Evolutionary conservation across 2,888 invertebrate species (phyloP).

Genomic region (Metopia argyrocephala): DNA sequence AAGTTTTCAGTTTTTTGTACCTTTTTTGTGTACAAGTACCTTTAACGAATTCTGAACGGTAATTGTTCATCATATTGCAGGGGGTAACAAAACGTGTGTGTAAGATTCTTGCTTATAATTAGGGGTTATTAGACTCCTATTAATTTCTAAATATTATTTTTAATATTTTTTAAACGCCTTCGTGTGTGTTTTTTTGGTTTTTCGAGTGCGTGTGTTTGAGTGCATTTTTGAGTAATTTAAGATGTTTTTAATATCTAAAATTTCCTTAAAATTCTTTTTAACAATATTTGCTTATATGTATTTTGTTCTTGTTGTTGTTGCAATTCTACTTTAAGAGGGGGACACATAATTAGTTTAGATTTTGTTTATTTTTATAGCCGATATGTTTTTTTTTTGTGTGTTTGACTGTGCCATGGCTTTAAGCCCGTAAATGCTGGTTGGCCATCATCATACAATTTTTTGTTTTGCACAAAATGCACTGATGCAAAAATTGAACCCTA

Average conservation of each 20-base stretch:
- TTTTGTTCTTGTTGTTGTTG: conserved; percentile 6
- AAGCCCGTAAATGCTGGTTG: neutral
- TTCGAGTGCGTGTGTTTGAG: neutral
- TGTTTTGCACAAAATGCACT: conserved; percentile 48
- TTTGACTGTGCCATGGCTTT: neutral
- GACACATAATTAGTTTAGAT: conserved; percentile 32
- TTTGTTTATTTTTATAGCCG: neutral
- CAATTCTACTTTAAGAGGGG: neutral
- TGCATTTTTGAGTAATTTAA: conserved; percentile 38
- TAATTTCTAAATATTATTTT: neutral
- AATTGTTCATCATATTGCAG: too few species aligned
- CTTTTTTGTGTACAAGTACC: too few species aligned
- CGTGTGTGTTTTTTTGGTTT: neutral
- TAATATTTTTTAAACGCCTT: neutral
- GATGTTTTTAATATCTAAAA: conserved; percentile 45
- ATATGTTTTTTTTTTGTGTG: neutral
- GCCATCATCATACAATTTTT: conserved; percentile 4
- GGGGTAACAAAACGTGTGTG: too few species aligned
- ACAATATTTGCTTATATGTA: neutral
- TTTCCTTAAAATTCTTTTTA: conserved; percentile 46
- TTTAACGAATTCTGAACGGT: too few species aligned
- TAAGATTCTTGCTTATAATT: neutral
- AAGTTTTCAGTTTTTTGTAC: too few species aligned
- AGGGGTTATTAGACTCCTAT: neutral
- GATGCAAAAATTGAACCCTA: conserved; percentile 63